Evolutionary conservation across 2,797 vertebrate genomes (phyloP).

Genomic region (Craterocephalus amniculus): DNA sequence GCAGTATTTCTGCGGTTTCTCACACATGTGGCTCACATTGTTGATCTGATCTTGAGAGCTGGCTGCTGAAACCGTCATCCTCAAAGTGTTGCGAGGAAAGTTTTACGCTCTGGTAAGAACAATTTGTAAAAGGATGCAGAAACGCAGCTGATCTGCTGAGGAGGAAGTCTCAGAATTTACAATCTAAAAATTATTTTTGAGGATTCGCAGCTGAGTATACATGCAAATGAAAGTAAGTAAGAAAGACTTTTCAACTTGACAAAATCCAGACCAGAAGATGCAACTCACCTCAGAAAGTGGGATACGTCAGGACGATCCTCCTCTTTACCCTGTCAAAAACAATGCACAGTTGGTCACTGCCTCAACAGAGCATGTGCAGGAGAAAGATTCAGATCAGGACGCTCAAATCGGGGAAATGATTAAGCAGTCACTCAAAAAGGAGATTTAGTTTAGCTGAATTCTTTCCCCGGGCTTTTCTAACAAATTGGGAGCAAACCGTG

Average conservation of each 20-base stretch:
- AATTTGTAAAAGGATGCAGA: slow-evolving; percentile 22
- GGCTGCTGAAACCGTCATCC: slow-evolving; percentile 11
- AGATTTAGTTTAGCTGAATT: background rate
- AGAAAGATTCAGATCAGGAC: slow-evolving; percentile 6
- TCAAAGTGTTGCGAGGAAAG: slow-evolving; percentile 23
- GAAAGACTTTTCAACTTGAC: background rate
- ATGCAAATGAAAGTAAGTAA: background rate
- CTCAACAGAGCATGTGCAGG: background rate
- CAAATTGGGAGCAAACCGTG: background rate
- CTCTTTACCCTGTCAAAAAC: slow-evolving; percentile 68
- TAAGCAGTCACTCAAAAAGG: background rate
- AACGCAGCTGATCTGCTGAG: slow-evolving; percentile 13
- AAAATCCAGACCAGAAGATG: background rate
- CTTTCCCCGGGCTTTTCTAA: background rate
- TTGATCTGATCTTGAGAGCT: slow-evolving; percentile 31
- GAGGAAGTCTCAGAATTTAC: slow-evolving; percentile 1
- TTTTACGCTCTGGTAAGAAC: slow-evolving; percentile 17
- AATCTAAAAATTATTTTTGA: slow-evolving; percentile 25
- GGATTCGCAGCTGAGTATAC: slow-evolving; percentile 3
- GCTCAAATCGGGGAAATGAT: background rate
- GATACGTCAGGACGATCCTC: slow-evolving; percentile 46
- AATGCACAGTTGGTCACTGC: slow-evolving; percentile 18
- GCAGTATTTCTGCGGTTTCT: slow-evolving; percentile 21
- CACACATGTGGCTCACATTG: slow-evolving; percentile 42
- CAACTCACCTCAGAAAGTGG: slow-evolving; percentile 59